phyloP scores from a whole-genome alignment of 2,888 invertebrate genomes.

The Monochamus alternatus region DNA sequence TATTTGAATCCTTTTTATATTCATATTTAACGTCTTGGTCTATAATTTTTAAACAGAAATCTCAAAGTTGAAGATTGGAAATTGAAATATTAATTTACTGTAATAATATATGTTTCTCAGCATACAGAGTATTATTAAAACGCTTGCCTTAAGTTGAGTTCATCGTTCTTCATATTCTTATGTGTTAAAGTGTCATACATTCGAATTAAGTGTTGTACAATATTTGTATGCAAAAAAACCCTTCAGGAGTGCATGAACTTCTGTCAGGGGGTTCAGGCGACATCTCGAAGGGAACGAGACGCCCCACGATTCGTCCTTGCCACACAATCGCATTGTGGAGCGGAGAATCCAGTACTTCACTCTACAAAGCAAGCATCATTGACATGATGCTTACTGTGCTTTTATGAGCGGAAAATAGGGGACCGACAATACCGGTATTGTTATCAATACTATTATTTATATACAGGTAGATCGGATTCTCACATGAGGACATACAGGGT shows the following conservation, averaged over 20 bases:
- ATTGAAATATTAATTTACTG: no score
- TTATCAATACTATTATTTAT: constrained; percentile 29
- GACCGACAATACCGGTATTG: constrained; percentile 26
- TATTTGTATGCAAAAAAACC: no score
- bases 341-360: constrained; percentile 26
- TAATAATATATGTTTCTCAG: no score
- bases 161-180: no score
- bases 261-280: constrained; percentile 55
- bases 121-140: no score
- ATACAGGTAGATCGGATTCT: constrained; percentile 17
- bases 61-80: no score
- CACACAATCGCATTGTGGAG: constrained; percentile 41
- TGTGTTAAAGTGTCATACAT: no score
- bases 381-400: constrained; percentile 18
- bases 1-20: no score
- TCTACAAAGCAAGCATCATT: constrained; percentile 26
- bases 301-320: constrained; percentile 31
- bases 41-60: no score
- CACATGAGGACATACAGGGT: background rate
- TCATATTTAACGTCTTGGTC: no score
- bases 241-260: constrained; percentile 53
- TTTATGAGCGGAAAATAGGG: constrained; percentile 27
- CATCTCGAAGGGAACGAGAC: constrained; percentile 39
- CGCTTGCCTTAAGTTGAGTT: no score
- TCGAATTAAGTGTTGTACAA: no score